Evolutionary conservation across 2,113 vertebrate genomes (phyloP).

Genomic region (Zonotrichia leucophrys): DNA sequence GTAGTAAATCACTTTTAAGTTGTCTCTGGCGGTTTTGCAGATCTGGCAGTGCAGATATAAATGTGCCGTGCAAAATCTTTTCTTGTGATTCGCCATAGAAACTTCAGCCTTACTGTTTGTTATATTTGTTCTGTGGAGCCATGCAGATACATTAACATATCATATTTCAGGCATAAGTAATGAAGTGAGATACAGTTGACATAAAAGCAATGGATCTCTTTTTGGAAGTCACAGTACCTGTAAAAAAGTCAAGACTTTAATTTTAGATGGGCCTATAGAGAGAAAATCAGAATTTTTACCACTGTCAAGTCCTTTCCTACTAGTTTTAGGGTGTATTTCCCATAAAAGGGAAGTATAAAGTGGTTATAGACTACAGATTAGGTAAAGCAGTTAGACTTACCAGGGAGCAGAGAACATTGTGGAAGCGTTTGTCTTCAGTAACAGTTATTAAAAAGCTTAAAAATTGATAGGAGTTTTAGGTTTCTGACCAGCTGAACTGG

Average conservation of each 20-base stretch:
- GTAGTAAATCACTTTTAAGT: slow-evolving; percentile 30
- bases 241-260: background rate
- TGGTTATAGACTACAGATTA: background rate
- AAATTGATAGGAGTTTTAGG: background rate
- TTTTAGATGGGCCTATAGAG: background rate
- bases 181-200: background rate
- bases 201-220: background rate
- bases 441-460: background rate
- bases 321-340: background rate
- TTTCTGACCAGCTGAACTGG: background rate
- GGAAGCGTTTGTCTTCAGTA: background rate
- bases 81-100: background rate
- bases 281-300: background rate
- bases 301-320: background rate
- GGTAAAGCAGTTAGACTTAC: background rate
- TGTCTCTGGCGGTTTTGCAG: background rate
- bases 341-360: background rate
- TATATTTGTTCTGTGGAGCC: background rate
- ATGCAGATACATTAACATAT: background rate
- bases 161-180: background rate
- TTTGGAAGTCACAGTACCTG: background rate
- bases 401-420: background rate
- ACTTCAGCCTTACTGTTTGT: background rate
- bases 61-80: background rate
- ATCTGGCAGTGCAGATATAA: background rate